phyloP scores from a whole-genome alignment of 2,113 vertebrate species.

The Cacatua alba region DNA sequence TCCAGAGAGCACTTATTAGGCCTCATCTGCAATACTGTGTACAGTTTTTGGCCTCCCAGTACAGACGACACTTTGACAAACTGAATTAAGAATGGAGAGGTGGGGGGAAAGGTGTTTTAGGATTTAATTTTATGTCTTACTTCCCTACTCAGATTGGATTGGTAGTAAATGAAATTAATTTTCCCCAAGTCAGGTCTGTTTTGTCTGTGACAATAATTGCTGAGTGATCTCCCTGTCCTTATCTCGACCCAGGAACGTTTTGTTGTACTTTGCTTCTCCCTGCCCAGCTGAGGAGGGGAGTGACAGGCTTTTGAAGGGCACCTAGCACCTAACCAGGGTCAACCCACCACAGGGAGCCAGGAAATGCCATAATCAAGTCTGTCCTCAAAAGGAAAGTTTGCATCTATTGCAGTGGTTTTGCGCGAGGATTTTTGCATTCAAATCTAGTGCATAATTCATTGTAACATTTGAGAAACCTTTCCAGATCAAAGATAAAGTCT shows the following conservation, averaged over 20 bases:
- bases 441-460: constrained; percentile 1
- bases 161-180: not conserved
- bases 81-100: not conserved
- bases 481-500: not conserved
- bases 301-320: not conserved
- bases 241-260: not conserved
- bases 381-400: not conserved
- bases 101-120: not conserved
- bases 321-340: not conserved
- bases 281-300: not conserved
- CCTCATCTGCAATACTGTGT: not conserved
- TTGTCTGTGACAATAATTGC: not conserved
- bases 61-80: not conserved
- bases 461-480: not conserved
- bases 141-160: not conserved
- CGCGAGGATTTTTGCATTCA: not conserved
- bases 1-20: not conserved
- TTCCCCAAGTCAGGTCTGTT: not conserved
- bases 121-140: not conserved
- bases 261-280: not conserved
- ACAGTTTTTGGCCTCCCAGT: not conserved
- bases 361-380: not conserved
- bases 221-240: not conserved
- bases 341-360: not conserved
- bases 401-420: not conserved